phyloP scores from a whole-genome alignment of 2,113 vertebrate species.

The rat (Rattus norvegicus) region GRCr8 NC_086036.1:5297501-5298000 shows the following conservation, averaged over 20 bases:
- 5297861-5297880: neutral
- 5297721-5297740: no score
- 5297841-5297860: neutral
- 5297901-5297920: neutral
- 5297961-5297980: neutral
- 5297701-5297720: no score
- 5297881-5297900: neutral
- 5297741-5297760: no score
- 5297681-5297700: no score
- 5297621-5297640: no score
- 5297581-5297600: neutral
- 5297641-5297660: no score
- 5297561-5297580: neutral
- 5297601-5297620: no score
- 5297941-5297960: neutral
- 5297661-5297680: no score
- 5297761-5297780: neutral
- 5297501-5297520: neutral
- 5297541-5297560: no score
- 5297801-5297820: neutral
- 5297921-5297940: neutral
- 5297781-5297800: neutral
- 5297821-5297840: neutral
- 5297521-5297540: neutral
- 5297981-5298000: neutral